Evolutionary conservation across 2,888 invertebrate species (phyloP).

Genomic region (Cosmia pyralina): DNA sequence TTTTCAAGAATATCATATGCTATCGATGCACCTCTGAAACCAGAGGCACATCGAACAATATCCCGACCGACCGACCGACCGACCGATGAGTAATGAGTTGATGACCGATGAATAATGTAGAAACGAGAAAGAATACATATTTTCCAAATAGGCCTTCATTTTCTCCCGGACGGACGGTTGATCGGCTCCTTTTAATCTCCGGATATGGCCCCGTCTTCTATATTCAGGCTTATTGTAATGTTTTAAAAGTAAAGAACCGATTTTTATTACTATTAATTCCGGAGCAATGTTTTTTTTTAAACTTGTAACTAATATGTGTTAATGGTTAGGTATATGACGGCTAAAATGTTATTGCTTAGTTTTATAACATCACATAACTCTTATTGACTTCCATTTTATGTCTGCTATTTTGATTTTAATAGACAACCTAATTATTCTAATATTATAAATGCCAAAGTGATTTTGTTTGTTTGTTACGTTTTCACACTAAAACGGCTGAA

Average conservation of each 20-base stretch:
- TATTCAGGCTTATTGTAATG: background rate
- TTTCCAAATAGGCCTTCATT: background rate
- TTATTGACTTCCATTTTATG: background rate
- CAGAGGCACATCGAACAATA: no score
- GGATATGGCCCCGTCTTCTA: conserved; percentile 11
- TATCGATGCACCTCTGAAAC: no score
- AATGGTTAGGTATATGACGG: background rate
- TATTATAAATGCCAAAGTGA: no score
- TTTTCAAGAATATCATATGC: no score
- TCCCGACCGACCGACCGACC: no score
- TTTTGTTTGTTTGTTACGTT: no score
- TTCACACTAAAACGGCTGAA: no score
- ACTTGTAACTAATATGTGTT: background rate
- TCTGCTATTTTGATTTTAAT: background rate
- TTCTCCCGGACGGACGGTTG: background rate
- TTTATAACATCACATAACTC: background rate
- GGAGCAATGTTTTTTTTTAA: background rate
- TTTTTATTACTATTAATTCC: background rate
- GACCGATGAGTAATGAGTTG: no score
- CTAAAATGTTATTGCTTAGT: background rate
- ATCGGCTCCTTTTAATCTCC: conserved; percentile 6
- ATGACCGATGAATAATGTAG: background rate
- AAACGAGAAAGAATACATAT: background rate
- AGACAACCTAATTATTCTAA: background rate
- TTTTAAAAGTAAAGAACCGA: background rate